phyloP scores from a whole-genome alignment of 2,888 invertebrate genomes.

The Tryphoninae sp. region DNA sequence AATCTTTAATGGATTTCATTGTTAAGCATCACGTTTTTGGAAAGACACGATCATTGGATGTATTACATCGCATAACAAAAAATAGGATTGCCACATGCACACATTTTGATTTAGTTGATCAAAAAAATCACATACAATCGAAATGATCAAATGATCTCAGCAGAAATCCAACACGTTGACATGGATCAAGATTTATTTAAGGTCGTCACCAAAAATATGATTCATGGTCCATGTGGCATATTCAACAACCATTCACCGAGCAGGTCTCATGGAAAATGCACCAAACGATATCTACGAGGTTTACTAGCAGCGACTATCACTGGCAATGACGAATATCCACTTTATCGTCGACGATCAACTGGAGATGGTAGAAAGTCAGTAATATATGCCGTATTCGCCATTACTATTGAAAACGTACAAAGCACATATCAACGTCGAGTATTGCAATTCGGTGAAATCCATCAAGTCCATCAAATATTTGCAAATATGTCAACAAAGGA shows the following conservation, averaged over 20 bases:
- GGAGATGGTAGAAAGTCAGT: conserved; percentile 1
- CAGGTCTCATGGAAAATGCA: conserved; percentile 15
- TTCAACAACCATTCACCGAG: conserved; percentile 21
- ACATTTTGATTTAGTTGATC: conserved; percentile 3
- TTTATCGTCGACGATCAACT: background rate
- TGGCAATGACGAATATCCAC: conserved; percentile 17
- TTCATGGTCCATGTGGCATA: conserved; percentile 39
- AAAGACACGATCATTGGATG: background rate
- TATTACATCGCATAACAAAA: conserved; percentile 16
- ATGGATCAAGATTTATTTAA: conserved; percentile 2
- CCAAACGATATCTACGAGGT: conserved; percentile 27
- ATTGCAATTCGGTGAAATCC: conserved; percentile 26
- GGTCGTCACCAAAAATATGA: conserved; percentile 23
- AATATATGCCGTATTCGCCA: conserved; percentile 16
- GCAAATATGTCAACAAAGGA: conserved; percentile 37
- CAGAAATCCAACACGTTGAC: conserved; percentile 13
- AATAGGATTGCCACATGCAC: background rate
- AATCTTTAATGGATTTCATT: background rate
- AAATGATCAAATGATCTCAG: conserved; percentile 4
- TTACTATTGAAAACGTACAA: conserved; percentile 19
- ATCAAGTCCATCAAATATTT: conserved; percentile 53
- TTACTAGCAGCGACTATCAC: conserved; percentile 15
- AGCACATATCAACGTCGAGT: conserved; percentile 40
- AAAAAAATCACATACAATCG: background rate
- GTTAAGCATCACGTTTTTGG: background rate